Evolutionary conservation across 2,888 invertebrate genomes (phyloP).

Genomic region (Penaeus monodon): DNA sequence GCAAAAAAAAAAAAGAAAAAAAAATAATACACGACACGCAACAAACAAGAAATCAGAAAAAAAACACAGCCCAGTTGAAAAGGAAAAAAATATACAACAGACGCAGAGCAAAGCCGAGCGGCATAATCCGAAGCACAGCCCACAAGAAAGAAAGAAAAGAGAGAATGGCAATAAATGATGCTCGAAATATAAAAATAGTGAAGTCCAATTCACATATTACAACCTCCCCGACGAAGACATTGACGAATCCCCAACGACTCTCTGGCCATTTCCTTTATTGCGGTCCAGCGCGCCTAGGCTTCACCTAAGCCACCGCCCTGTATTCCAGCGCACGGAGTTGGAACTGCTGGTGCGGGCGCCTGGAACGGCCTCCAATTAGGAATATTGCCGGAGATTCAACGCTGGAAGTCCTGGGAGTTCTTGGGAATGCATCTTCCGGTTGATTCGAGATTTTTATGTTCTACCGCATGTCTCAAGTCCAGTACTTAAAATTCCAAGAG

Average conservation of each 20-base stretch:
- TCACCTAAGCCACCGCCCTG: conserved; percentile 35
- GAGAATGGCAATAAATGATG: background rate
- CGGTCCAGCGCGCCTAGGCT: conserved; percentile 1
- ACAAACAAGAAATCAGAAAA: too few relatives aligned
- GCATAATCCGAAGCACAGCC: too few relatives aligned
- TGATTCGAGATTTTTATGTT: too few relatives aligned
- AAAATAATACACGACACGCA: too few relatives aligned
- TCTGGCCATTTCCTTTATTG: conserved; percentile 23
- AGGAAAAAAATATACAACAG: too few relatives aligned
- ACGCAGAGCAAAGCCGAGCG: too few relatives aligned
- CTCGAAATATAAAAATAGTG: conserved; percentile 1
- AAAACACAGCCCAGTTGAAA: too few relatives aligned
- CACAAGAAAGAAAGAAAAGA: too few relatives aligned
- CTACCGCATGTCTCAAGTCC: too few relatives aligned
- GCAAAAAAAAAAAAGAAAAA: too few relatives aligned
- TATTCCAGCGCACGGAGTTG: conserved; percentile 31
- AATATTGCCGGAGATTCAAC: conserved; percentile 9
- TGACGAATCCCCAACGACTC: background rate
- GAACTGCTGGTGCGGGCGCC: background rate
- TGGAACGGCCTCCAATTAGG: conserved; percentile 23
- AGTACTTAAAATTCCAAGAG: too few relatives aligned
- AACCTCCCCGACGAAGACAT: conserved; percentile 2
- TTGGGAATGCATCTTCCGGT: background rate
- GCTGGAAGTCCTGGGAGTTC: background rate
- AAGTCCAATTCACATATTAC: conserved; percentile 18